A percentile compares a stretch with the other conserved stretches of the same genome.
Evolutionary conservation across 2,797 vertebrate species (phyloP).

Genomic region (Bovichtus diacanthus): DNA sequence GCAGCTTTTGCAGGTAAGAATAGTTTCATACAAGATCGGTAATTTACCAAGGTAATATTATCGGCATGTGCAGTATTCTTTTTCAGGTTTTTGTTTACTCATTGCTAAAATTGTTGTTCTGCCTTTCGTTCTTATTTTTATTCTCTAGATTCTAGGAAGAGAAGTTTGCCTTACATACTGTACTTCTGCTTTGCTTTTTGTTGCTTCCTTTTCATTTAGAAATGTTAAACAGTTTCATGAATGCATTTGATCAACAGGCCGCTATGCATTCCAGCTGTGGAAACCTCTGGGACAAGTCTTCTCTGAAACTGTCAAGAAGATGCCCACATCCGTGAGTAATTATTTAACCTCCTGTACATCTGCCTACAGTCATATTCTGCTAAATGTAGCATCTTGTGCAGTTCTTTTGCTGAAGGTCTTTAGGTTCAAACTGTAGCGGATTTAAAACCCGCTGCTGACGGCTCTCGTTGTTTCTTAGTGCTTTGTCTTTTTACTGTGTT

Average conservation of each 20-base stretch:
- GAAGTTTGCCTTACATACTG: not conserved
- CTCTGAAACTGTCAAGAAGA: slow-evolving; percentile 87
- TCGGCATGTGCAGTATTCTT: not conserved
- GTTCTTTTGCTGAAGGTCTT: not conserved
- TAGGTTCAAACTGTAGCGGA: not conserved
- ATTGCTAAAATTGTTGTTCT: not conserved
- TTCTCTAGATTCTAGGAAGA: not conserved
- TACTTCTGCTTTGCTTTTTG: not conserved
- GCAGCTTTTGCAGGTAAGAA: slow-evolving; percentile 91
- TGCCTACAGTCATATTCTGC: not conserved
- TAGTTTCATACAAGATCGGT: not conserved
- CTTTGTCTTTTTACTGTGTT: not conserved
- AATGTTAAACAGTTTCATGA: not conserved
- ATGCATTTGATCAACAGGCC: slow-evolving; percentile 81
- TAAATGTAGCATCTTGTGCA: no score
- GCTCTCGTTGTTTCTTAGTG: not conserved
- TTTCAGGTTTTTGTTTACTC: not conserved
- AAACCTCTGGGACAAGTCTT: slow-evolving; percentile 92
- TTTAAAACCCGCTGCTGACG: not conserved
- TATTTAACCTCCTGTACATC: not conserved
- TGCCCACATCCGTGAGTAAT: slow-evolving; percentile 89
- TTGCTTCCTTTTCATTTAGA: not conserved
- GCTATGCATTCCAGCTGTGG: slow-evolving; percentile 91
- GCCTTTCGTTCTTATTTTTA: not conserved
- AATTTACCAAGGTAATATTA: not conserved